Evolutionary conservation across 1,140 invertebrate species (phyloP), one percentile per base, ranked within the genome.

Genomic region (Gonioctena quinquepunctata): DNA sequence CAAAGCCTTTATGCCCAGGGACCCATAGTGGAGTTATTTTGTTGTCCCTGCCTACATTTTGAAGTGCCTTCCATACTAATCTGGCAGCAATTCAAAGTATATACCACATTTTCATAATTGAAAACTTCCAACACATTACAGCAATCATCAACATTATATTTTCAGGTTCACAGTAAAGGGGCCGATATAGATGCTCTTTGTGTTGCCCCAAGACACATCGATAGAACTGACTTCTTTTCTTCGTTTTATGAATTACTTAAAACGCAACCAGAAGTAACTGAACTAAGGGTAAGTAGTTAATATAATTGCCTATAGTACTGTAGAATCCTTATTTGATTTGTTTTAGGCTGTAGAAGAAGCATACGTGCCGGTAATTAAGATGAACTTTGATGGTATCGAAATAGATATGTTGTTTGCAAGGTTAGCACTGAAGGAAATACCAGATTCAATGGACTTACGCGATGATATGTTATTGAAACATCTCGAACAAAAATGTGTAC

Each of bases 151-250:
- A 48, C 11, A 8, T 56, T 60, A n/a, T 27, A 13, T 67, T 76
- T 93, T n/a, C 88, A 95, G 82, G 94, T 99, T n/a, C 96, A 99
- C 83, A 96, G 94, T 77, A 92, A 93, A 88, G 96, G 97, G 50
- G 98, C 97, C 77, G 98, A 99, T 91, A 99, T 99, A 81, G 98
- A 99, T 87, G 97, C 98, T 0, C 83, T 99, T 0, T 99, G 97
- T 86, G 96, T 99, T 28, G 97, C 95, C 23, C 98, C 98, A 2
- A 87, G 96, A 69, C 97, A 99, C 84, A 94, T 99, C 56, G 92
- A 95, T 76, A 88, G 98, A 56, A 83, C 87, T 1, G 98, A 99
- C 85, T 99, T 99, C 85, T 99, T 99, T 83, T 86, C 89, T 8
- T 93, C 94, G 0, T 99, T 99, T 85, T 94, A 93, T 83, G 94